Percentiles rank a stretch among this genome's conserved stretches.
Evolutionary conservation across 2,113 vertebrate genomes (phyloP).

Genomic region (Laticauda colubrina): DNA sequence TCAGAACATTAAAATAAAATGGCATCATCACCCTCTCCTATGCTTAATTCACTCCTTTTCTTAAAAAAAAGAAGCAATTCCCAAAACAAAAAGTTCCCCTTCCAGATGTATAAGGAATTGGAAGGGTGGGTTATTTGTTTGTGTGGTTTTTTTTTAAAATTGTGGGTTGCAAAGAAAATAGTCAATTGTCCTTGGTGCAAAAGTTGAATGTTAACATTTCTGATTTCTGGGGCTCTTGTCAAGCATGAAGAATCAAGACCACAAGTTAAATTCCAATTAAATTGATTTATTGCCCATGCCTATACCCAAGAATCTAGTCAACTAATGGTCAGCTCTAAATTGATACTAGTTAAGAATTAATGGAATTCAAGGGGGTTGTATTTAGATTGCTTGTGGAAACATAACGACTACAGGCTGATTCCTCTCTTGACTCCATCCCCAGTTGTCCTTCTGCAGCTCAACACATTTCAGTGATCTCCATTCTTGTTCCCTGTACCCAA

Average conservation of each 20-base stretch:
- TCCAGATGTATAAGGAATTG: background rate
- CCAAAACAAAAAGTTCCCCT: background rate
- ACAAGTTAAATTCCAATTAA: background rate
- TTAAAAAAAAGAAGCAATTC: background rate
- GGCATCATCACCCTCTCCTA: background rate
- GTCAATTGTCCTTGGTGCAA: background rate
- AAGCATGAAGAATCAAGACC: background rate
- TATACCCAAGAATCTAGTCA: background rate
- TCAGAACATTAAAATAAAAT: background rate
- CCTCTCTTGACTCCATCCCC: background rate
- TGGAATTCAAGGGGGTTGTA: background rate
- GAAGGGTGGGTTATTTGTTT: background rate
- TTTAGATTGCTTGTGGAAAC: background rate
- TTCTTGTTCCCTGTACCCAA: background rate
- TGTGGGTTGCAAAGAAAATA: background rate
- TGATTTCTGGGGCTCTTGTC: background rate
- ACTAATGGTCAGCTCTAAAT: background rate
- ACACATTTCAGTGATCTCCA: background rate
- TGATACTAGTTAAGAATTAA: background rate
- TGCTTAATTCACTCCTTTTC: background rate
- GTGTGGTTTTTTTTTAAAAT: background rate
- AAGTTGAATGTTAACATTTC: background rate
- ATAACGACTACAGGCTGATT: background rate
- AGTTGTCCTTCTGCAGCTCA: background rate
- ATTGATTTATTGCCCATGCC: background rate